phyloP scores from a whole-genome alignment of 2,797 vertebrate genomes.

The Sebastes flavidus region DNA sequence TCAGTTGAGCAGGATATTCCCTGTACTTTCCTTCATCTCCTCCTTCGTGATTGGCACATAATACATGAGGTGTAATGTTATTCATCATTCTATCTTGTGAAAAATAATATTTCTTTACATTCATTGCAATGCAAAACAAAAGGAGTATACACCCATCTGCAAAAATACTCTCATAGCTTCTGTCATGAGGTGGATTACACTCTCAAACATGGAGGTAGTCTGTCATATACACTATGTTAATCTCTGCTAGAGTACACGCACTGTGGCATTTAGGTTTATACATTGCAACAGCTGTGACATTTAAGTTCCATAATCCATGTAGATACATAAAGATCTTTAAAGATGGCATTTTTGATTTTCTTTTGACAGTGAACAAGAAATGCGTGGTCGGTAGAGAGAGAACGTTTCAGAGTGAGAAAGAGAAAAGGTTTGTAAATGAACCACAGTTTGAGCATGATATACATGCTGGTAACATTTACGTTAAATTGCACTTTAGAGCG shows the following conservation, averaged over 20 bases:
- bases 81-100: neutral
- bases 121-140: neutral
- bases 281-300: neutral
- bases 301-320: neutral
- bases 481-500: slow-evolving; percentile 46
- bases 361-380: neutral
- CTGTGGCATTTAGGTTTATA: neutral
- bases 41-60: neutral
- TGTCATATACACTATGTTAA: neutral
- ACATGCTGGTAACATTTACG: slow-evolving; percentile 11
- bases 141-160: neutral
- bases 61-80: neutral
- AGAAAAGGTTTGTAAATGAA: neutral
- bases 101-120: neutral
- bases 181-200: neutral
- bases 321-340: neutral
- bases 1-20: neutral
- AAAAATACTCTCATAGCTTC: neutral
- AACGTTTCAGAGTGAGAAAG: neutral
- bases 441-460: neutral
- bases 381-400: neutral
- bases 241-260: neutral
- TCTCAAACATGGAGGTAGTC: slow-evolving; percentile 46
- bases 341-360: too few relatives aligned
- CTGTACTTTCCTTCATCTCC: neutral